Evolutionary conservation across 2,888 invertebrate genomes (phyloP), one percentile per base, ranked within the genome.

Genomic region (Antitype chi): DNA sequence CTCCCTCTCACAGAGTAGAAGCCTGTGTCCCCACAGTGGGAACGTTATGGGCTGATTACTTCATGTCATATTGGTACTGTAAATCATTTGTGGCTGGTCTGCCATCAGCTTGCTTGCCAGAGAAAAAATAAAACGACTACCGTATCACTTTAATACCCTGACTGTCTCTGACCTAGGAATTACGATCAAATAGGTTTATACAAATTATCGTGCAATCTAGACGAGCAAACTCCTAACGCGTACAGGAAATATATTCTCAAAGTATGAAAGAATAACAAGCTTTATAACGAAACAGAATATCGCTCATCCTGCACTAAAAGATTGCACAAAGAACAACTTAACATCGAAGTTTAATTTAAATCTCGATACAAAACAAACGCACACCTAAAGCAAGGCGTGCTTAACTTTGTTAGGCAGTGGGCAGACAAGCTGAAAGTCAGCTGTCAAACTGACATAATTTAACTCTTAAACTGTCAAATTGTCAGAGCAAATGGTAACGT

Each of bases 341-440:
- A 81, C 70, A 53, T 6, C 60, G 47, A 63, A 11, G 28, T 85
- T 64, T 71, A 69, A 85, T 81, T 81, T 76, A 60, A 71, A 71
- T 76, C 52, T 70, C 38, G 59, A 79, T 71, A 60, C 70, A 70
- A 66, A 72, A 80, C 68, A 74, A 70, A 62, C 62, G 52, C 52
- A 13, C 20, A 32, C 64, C 17, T n/a, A 64, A 64, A 53, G 67
- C 70, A 69, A 72, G 38, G 43, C 57, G 25, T 74, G 28, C 74
- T 73, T 74, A 76, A 76, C 55, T 69, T 67, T n/a, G 28, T 71
- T 74, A 75, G 47, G 63, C 32, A 17, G 66, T 23, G 60, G 49
- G 69, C 71, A 85, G 63, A 70, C 53, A 55, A 43, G 70, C 57
- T 63, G 68, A 38, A 49, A 32, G 59, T 52, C 32, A 53, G 25